These are phyloP conservation scores for Echeneis naucrates DNA, from an alignment of 2,797 vertebrate genomes.

Conservation along the genomic window DNA sequence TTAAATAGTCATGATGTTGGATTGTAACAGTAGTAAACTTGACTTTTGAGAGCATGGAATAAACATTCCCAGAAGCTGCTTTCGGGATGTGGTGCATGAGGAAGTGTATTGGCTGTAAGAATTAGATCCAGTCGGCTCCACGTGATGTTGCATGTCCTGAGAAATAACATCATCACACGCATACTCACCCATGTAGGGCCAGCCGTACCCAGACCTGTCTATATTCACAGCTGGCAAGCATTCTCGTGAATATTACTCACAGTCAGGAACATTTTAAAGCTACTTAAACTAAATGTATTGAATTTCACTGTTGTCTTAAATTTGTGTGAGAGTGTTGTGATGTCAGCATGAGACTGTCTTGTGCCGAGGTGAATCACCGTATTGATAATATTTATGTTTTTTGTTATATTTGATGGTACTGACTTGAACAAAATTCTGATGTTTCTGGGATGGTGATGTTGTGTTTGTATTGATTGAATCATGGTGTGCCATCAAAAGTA, in stretches of 20 bases:
- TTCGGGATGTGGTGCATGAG: conserved; percentile 60
- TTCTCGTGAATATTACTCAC: conserved; percentile 47
- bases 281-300: conserved; percentile 71
- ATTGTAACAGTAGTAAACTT: conserved; percentile 34
- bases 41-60: conserved; percentile 22
- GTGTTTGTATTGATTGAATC: conserved; percentile 44
- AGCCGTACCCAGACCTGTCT: conserved; percentile 21
- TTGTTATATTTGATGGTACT: conserved; percentile 31
- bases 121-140: conserved; percentile 27
- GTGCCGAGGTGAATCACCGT: conserved; percentile 69
- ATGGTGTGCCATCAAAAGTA: conserved; percentile 47
- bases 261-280: conserved; percentile 48
- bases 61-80: conserved; percentile 45
- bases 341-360: conserved; percentile 83
- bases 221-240: conserved; percentile 27
- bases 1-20: conserved; percentile 5
- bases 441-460: conserved; percentile 15
- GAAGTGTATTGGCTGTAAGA: conserved; percentile 46
- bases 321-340: conserved; percentile 78
- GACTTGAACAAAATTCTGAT: conserved; percentile 26
- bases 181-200: conserved; percentile 14
- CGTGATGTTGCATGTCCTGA: conserved; percentile 70
- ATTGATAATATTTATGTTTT: conserved; percentile 53
- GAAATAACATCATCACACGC: conserved; percentile 18
- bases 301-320: conserved; percentile 79